Conservation (phyloP, 1,140 invertebrate species). For the Cydia pomonella region DNA sequence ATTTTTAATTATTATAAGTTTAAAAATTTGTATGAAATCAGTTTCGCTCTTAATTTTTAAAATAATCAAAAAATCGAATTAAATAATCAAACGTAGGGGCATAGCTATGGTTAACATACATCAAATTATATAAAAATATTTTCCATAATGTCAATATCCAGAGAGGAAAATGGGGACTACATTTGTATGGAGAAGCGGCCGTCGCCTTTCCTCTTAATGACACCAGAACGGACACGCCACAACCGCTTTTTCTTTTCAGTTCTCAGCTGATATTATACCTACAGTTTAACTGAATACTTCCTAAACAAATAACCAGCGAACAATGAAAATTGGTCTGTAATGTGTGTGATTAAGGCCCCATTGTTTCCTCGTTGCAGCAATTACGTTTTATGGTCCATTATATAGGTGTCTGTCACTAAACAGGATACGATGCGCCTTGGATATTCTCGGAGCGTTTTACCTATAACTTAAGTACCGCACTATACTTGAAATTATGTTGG, state of each 20-base stretch:
- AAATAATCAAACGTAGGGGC: too few relatives aligned
- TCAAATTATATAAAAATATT: too few relatives aligned
- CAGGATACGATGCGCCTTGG: slow-evolving; percentile 16
- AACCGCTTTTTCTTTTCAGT: not conserved
- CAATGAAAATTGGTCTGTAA: slow-evolving; percentile 28
- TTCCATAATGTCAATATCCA: too few relatives aligned
- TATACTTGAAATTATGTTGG: not conserved
- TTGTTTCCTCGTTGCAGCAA: slow-evolving; percentile 39
- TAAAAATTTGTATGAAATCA: too few relatives aligned
- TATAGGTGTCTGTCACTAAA: slow-evolving; percentile 11
- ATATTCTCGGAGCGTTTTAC: not conserved
- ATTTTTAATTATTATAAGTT: too few relatives aligned
- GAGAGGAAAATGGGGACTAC: too few relatives aligned
- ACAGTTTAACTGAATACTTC: slow-evolving; percentile 23
- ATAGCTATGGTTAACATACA: too few relatives aligned
- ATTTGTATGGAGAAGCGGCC: too few relatives aligned
- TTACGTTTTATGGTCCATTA: slow-evolving; percentile 44
- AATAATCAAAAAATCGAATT: too few relatives aligned
- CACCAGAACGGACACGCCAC: too few relatives aligned
- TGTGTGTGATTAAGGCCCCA: slow-evolving; percentile 24
- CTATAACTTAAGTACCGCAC: not conserved
- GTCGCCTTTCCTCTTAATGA: too few relatives aligned
- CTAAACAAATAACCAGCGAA: slow-evolving; percentile 27
- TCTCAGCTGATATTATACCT: not conserved
- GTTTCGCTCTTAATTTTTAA: too few relatives aligned